A percentile compares a stretch with the other conserved stretches of the same genome.
Evolutionary conservation across 2,888 invertebrate species (phyloP).

Genomic region (Ypsolopha sequella): DNA sequence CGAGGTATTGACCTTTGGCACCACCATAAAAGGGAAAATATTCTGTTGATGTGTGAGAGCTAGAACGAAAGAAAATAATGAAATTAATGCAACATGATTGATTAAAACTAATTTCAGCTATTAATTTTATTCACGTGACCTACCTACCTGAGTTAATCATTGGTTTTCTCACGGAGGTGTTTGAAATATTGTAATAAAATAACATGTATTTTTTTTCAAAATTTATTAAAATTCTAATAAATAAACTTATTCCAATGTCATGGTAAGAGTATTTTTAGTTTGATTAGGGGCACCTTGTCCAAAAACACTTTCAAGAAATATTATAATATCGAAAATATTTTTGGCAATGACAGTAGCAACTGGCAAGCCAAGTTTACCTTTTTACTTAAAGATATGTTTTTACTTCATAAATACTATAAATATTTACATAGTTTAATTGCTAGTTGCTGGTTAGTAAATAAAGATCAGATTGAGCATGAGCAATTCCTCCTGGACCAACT

Average conservation of each 20-base stretch:
- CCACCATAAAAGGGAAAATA: constrained; percentile 80
- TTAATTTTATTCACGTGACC: neutral
- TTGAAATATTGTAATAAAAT: too few species aligned
- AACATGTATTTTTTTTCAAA: too few species aligned
- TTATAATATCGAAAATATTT: constrained; percentile 40
- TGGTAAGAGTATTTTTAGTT: too few species aligned
- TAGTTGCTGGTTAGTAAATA: constrained; percentile 61
- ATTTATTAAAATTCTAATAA: too few species aligned
- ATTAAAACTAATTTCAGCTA: too few species aligned
- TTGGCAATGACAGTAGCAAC: constrained; percentile 16
- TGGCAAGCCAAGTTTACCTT: neutral
- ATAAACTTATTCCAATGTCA: too few species aligned
- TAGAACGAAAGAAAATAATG: neutral
- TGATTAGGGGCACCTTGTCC: constrained; percentile 10
- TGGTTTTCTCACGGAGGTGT: too few species aligned
- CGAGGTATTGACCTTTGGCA: constrained; percentile 76
- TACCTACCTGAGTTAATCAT: neutral
- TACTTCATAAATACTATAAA: constrained; percentile 18
- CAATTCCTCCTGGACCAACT: constrained; percentile 81
- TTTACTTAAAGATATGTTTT: neutral
- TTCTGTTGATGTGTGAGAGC: constrained; percentile 24
- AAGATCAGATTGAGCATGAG: constrained; percentile 81
- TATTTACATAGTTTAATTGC: constrained; percentile 18
- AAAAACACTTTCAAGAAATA: constrained; percentile 51
- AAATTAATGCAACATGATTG: too few species aligned